These are phyloP conservation scores for Ophion costatus DNA, from an alignment of 2,888 invertebrate genomes.

Conservation along the genomic window DNA sequence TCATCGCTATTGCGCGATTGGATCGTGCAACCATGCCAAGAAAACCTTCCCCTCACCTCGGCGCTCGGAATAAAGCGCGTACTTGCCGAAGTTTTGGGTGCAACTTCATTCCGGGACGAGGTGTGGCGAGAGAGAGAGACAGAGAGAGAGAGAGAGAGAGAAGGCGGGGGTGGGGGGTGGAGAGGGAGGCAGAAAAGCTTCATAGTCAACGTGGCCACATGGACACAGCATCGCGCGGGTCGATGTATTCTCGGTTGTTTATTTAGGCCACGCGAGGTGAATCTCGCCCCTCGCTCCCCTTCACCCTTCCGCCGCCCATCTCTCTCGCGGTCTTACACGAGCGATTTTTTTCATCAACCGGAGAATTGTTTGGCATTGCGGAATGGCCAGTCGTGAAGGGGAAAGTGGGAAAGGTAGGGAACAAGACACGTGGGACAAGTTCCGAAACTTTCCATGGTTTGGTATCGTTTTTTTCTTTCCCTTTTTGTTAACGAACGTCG, in stretches of 20 bases:
- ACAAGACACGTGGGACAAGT: neutral
- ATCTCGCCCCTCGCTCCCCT: constrained; percentile 71
- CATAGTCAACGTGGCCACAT: constrained; percentile 69
- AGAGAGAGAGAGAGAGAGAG: neutral
- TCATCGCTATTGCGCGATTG: too few relatives aligned
- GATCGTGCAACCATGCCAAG: constrained; percentile 36
- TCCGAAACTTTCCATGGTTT: neutral
- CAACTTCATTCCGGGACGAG: constrained; percentile 67
- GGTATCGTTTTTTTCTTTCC: neutral
- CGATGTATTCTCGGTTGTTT: constrained; percentile 84
- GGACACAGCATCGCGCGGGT: constrained; percentile 74
- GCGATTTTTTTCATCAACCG: constrained; percentile 22
- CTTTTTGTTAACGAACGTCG: too few relatives aligned
- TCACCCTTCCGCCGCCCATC: constrained; percentile 9
- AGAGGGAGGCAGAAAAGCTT: constrained; percentile 49
- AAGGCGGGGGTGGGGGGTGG: constrained; percentile 5
- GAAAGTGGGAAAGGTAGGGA: constrained; percentile 13
- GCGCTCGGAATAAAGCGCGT: constrained; percentile 17
- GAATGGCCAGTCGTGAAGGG: constrained; percentile 25
- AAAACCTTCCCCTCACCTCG: neutral
- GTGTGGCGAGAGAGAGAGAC: constrained; percentile 64
- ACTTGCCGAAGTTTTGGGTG: constrained; percentile 53
- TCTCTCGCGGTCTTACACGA: constrained; percentile 53
- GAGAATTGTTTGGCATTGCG: constrained; percentile 44
- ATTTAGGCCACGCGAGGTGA: constrained; percentile 83